phyloP scores from a whole-genome alignment of 1,140 invertebrate species.

The Brachionus paranguensis region DNA sequence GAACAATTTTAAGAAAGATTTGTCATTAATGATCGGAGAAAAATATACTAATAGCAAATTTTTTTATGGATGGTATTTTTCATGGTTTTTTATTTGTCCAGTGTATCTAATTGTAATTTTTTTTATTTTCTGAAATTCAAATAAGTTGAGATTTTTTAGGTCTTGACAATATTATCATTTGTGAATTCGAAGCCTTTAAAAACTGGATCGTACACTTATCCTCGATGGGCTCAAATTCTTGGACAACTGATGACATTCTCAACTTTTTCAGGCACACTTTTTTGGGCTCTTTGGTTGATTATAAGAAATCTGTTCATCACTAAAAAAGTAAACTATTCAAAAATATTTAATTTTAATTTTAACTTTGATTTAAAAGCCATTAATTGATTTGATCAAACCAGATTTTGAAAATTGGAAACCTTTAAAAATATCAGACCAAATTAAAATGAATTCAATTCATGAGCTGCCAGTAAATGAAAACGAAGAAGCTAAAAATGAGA shows the following conservation, averaged over 20 bases:
- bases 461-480: background rate
- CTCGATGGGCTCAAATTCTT: too few relatives aligned
- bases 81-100: background rate
- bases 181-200: too few relatives aligned
- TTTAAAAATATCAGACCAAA: background rate
- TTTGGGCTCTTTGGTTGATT: background rate
- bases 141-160: too few relatives aligned
- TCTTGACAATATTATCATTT: too few relatives aligned
- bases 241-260: too few relatives aligned
- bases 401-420: background rate
- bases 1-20: conserved; percentile 25
- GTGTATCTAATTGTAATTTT: background rate
- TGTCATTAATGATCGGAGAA: conserved; percentile 14
- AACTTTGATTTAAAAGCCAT: background rate
- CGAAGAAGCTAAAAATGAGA: background rate
- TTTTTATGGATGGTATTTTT: background rate
- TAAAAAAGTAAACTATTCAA: background rate
- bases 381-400: background rate
- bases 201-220: too few relatives aligned
- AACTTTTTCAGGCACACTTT: background rate
- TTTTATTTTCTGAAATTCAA: background rate
- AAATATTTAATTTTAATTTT: background rate
- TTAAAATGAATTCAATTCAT: background rate
- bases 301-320: background rate
- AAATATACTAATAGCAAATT: background rate